Conservation (phyloP, 92 coral and sea anemone genomes). For the Phenganax marumi region DNA sequence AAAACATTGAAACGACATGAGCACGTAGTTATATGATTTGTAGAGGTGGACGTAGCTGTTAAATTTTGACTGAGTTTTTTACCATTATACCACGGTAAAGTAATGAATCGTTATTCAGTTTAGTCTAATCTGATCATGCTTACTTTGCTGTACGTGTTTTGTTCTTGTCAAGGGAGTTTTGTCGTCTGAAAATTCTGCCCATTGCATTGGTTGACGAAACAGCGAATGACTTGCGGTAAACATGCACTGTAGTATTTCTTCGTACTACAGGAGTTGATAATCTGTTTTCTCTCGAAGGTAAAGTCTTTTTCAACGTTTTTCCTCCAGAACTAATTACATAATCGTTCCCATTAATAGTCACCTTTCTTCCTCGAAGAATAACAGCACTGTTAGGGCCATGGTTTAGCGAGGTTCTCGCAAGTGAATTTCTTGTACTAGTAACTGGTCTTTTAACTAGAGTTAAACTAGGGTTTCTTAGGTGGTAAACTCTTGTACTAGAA, state of each 20-base stretch:
- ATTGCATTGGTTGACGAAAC: not conserved
- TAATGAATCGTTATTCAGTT: not conserved
- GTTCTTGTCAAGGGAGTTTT: slow-evolving; percentile 32
- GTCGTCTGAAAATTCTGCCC: slow-evolving; percentile 21
- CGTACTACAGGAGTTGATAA: not conserved
- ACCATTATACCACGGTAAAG: not conserved
- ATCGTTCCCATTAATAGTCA: slow-evolving; percentile 68
- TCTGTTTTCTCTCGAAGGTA: not conserved
- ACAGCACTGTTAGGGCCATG: too few species aligned
- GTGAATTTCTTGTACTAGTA: too few species aligned
- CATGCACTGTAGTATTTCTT: not conserved
- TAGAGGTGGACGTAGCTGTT: not conserved
- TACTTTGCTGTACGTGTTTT: slow-evolving; percentile 34
- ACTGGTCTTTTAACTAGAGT: too few species aligned
- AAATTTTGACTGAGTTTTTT: too few species aligned
- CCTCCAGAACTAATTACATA: slow-evolving; percentile 66
- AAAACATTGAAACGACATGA: slow-evolving; percentile 17
- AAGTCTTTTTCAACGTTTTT: slow-evolving; percentile 55
- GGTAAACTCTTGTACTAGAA: not conserved
- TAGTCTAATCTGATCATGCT: not conserved
- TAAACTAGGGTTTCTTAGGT: not conserved
- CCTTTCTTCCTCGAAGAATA: slow-evolving; percentile 25
- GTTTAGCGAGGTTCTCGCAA: too few species aligned
- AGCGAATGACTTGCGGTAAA: not conserved
- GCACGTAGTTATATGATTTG: not conserved